Evolutionary conservation across 2,797 vertebrate genomes (phyloP).

Genomic region (Uromys caudimaculatus): DNA sequence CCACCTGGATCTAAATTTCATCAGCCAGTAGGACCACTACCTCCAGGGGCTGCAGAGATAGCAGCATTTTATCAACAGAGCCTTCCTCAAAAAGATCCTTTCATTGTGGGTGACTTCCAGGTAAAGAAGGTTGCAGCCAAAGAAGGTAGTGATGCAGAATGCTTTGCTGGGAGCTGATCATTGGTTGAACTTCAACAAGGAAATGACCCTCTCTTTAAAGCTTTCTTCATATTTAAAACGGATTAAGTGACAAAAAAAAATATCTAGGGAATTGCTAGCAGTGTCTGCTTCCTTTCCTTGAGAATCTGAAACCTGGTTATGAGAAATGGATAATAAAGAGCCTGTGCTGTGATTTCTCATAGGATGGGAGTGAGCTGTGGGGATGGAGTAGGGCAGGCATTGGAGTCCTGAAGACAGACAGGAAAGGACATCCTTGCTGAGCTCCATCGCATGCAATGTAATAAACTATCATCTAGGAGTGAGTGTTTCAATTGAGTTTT

Average conservation of each 20-base stretch:
- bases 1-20: background rate
- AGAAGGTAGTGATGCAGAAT: background rate
- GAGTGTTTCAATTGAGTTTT: slow-evolving; percentile 88
- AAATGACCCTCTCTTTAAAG: background rate
- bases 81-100: background rate
- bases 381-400: background rate
- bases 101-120: background rate
- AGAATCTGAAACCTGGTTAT: background rate
- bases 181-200: background rate
- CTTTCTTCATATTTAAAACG: slow-evolving; percentile 12
- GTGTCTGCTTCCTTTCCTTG: slow-evolving; percentile 37
- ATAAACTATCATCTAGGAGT: slow-evolving; percentile 88
- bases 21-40: background rate
- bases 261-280: background rate
- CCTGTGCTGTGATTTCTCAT: background rate
- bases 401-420: slow-evolving; percentile 37
- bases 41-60: background rate
- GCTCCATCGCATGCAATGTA: slow-evolving; percentile 85
- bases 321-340: background rate
- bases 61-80: background rate
- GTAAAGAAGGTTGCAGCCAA: background rate
- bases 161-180: background rate
- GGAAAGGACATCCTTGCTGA: slow-evolving; percentile 78
- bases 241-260: background rate
- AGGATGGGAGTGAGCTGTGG: background rate